phyloP scores from a whole-genome alignment of 2,797 vertebrate genomes.

The Enteromius afrohamiltoni region DNA sequence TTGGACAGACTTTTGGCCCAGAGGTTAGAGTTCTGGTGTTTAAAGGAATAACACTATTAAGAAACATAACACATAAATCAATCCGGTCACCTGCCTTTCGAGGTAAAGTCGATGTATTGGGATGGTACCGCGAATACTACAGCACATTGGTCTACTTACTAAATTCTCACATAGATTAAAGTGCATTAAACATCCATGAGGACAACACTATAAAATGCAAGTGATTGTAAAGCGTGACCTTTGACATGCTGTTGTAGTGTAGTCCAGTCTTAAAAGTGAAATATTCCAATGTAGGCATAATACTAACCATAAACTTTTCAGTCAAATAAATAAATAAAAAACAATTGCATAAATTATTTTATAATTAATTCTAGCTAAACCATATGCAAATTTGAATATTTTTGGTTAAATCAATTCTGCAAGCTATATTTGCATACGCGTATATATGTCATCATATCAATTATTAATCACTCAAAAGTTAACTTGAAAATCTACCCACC shows the following conservation, averaged over 20 bases:
- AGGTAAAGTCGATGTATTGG: neutral
- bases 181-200: neutral
- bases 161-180: conserved; percentile 2
- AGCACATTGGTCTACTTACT: conserved; percentile 18
- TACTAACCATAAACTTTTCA: neutral
- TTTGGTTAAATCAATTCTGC: neutral
- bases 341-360: neutral
- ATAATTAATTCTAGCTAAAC: neutral
- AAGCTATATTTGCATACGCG: neutral
- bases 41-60: neutral
- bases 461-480: neutral
- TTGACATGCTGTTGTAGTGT: conserved; percentile 1
- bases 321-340: neutral
- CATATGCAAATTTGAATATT: neutral
- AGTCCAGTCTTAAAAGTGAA: neutral
- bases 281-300: neutral
- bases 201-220: neutral
- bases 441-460: neutral
- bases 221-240: neutral
- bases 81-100: neutral
- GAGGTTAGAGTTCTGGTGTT: conserved; percentile 7
- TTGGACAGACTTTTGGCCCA: conserved; percentile 5
- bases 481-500: neutral
- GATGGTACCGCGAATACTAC: neutral
- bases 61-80: neutral